Percentiles rank a stretch among this genome's conserved stretches.
These are phyloP conservation scores for Darevskia mixta DNA, from an alignment of 2,797 vertebrate species.

Conservation along the genomic window DNA sequence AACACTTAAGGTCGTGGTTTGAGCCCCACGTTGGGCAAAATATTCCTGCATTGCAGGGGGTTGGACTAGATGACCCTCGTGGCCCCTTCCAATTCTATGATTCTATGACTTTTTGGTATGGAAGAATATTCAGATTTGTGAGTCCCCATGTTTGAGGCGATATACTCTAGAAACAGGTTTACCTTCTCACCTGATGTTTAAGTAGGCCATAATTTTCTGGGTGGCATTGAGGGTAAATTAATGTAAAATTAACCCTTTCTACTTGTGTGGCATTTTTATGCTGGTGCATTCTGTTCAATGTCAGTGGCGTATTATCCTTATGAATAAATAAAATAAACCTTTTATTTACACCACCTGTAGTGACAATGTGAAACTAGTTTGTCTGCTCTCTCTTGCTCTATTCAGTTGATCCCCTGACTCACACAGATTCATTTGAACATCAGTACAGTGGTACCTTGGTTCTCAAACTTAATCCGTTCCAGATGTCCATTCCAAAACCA, in stretches of 20 bases:
- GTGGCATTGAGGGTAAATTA: background rate
- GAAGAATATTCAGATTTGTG: too few relatives aligned
- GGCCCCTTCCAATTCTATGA: too few relatives aligned
- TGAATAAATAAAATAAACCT: too few relatives aligned
- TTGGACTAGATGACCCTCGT: too few relatives aligned
- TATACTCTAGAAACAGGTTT: background rate
- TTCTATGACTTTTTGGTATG: too few relatives aligned
- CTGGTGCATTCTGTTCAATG: background rate
- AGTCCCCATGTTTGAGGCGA: background rate
- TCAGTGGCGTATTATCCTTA: background rate
- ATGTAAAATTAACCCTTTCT: background rate
- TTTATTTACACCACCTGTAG: too few relatives aligned
- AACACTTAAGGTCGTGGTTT: too few relatives aligned
- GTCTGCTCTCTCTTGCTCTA: background rate
- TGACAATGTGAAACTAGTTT: background rate
- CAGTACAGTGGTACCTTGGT: background rate
- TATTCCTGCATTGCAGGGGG: too few relatives aligned
- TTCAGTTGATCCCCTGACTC: background rate
- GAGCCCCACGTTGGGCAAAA: too few relatives aligned
- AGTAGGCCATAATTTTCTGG: background rate
- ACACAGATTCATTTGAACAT: background rate
- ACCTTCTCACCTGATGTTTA: background rate
- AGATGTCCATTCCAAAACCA: too few relatives aligned
- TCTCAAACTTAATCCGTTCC: too few relatives aligned
- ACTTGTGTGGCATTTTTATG: background rate